phyloP scores from a whole-genome alignment of 2,113 vertebrate genomes.

The Gymnogyps californianus region DNA sequence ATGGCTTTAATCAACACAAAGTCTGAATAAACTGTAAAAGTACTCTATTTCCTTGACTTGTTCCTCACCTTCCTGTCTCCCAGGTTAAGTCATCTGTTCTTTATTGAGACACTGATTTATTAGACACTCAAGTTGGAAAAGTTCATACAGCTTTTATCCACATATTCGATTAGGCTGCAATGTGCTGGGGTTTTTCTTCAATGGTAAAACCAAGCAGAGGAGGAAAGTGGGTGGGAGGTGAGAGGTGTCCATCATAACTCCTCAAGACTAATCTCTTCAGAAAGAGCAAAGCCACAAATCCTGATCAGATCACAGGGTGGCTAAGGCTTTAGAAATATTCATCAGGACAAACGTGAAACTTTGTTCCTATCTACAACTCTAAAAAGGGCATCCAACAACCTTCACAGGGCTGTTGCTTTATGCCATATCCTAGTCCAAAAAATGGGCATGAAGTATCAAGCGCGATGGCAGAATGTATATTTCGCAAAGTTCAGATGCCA shows the following conservation, averaged over 20 bases:
- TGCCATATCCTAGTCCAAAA: not conserved
- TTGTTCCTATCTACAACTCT: not conserved
- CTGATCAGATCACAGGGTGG: not conserved
- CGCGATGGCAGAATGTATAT: fast-evolving
- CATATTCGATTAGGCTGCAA: not conserved
- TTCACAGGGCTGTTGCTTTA: not conserved
- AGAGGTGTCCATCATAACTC: not conserved
- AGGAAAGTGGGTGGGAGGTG: not conserved
- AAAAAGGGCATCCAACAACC: not conserved
- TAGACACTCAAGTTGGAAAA: not conserved
- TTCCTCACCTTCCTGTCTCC: not conserved
- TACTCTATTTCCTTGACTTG: not conserved
- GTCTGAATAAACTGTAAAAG: not conserved
- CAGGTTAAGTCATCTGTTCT: not conserved
- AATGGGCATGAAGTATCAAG: not conserved
- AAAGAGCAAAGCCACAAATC: not conserved
- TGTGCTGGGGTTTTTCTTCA: not conserved
- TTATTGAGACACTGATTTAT: conserved; percentile 18
- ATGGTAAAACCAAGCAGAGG: not conserved
- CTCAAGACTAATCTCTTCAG: not conserved
- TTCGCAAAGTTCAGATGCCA: not conserved
- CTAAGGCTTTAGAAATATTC: not conserved
- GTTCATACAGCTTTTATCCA: not conserved
- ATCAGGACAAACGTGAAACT: not conserved
- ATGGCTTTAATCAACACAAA: conserved; percentile 15